Percentiles rank a stretch among this genome's conserved stretches.
phyloP scores from a whole-genome alignment of 30 jellyfish, hydroid and myxozoan genomes.

The Cassiopea xamachana region DNA sequence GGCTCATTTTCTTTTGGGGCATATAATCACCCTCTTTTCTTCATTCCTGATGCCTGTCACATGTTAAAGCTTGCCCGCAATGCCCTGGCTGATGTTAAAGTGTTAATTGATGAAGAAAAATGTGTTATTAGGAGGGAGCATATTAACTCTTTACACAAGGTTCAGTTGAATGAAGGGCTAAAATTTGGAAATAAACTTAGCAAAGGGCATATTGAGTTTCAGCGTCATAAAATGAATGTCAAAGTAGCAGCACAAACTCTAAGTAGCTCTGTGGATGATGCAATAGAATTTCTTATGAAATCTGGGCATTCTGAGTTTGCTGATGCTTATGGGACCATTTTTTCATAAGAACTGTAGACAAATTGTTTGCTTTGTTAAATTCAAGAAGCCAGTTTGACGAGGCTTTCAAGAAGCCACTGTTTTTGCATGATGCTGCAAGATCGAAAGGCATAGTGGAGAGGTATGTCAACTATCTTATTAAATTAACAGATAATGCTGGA shows the following conservation, averaged over 20 bases:
- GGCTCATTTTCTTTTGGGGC: slow-evolving; percentile 6
- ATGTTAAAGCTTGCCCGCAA: slow-evolving; percentile 65
- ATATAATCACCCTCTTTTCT: background rate
- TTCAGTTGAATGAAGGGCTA: slow-evolving; percentile 53
- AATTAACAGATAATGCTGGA: slow-evolving; percentile 15
- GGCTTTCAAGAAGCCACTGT: slow-evolving; percentile 22
- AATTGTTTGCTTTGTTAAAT: slow-evolving; percentile 8
- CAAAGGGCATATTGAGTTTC: slow-evolving; percentile 29
- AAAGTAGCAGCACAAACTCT: slow-evolving; percentile 65
- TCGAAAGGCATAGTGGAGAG: slow-evolving; percentile 4
- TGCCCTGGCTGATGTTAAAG: slow-evolving; percentile 54
- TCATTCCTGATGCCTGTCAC: background rate
- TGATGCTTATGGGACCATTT: background rate
- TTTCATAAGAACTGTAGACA: slow-evolving; percentile 24
- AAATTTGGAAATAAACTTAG: slow-evolving; percentile 21
- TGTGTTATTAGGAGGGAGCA: slow-evolving; percentile 20
- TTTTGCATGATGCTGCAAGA: background rate
- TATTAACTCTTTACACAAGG: slow-evolving; percentile 20
- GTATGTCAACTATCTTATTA: background rate
- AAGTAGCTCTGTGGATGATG: slow-evolving; percentile 20
- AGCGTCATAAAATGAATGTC: slow-evolving; percentile 58
- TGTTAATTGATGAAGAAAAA: slow-evolving; percentile 27
- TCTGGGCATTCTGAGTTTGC: background rate
- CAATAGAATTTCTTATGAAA: background rate
- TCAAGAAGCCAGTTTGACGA: slow-evolving; percentile 6